Base-by-base conservation (phyloP, 2,113 vertebrate species). In the Nerophis lumbriciformis region DNA sequence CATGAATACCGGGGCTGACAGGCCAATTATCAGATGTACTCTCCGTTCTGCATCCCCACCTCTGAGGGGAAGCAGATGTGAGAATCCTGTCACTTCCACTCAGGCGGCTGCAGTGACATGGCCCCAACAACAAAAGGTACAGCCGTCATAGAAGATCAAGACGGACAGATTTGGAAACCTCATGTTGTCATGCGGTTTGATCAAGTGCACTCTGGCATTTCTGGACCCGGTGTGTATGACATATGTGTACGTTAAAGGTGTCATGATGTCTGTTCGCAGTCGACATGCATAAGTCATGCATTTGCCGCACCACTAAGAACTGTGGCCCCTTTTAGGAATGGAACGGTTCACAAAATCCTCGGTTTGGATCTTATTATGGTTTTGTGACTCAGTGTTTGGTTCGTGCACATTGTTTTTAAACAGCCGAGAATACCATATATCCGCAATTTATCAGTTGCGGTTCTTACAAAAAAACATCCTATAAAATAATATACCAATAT, bases 11-110 rank as follows among this genome's bases (percentile, higher is more conserved):
- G 69, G 78, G 68, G 67, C 75, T 87, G 87, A 88, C 85, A 81
- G 81, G 66, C 78, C 78, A 85, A 88, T 90, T 86, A 87, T 81
- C 85, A 83, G 80, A 86, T 79, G 66, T 70, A 71, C 61, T 63
- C 59, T 69, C 63, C 57, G 60, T 69, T 77, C 79, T 79, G 78
- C 79, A 73, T 74, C 71, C 52, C 47, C 75, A 61, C 73, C 81
- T 77, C 78, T 75, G 77, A 85, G 64, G 79, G 74, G 65, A 82
- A 80, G 67, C 83, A 81, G 77, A 76, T 75, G 80, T 83, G 79
- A 86, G 81, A 76, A 65, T 79, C 68, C 75, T 81, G 82, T 88
- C 82, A 65, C 79, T 77, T 82, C 73, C 55, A 66, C 65, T 83
- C 79, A 72, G 54, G 75, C 68, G 13, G 2, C 19, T 54, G 61